Base-by-base conservation (phyloP, 2,113 vertebrate species). In the Apteryx mantelli region DNA sequence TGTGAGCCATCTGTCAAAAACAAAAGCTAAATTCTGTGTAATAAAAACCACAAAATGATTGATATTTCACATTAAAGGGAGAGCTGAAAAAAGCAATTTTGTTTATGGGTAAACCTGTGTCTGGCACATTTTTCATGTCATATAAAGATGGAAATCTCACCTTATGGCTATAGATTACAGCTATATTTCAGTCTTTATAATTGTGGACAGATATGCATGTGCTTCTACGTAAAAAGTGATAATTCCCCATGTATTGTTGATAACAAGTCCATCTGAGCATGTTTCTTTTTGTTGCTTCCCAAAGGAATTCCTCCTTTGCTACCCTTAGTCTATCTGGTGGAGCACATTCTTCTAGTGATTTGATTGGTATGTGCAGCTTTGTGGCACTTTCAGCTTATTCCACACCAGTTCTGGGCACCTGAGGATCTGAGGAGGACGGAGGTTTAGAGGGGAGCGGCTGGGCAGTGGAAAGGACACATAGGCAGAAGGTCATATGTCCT, bases 141-240 rank as follows among this genome's bases (percentile, higher is more conserved):
- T 68, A 98, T 98, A 97, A 98, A 97, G 98, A 97, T 98, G 97
- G 97, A 98, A 98, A 98, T 98, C 97, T 98, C 97, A 96, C 96
- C 95, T 98, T 97, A 96, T 97, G 94, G 93, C 95, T 96, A 60
- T 48, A 96, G 96, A 98, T 97, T 97, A 88, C 63, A 86, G 94
- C 96, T 85, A 85, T 97, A 96, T 97, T 97, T 98, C 93, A 96
- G 81, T 66, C 91, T 90, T 53, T 74, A 13, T 97, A 97, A 96
- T 81, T 97, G 94, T 91, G 87, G 97, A 94, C 96, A 93, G 96
- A 93, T 95, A 91, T 71, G 64, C 88, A 80, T 90, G 92, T 92
- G 95, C 91, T 91, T 90, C 91, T 74, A 24, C 12, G 4, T 69
- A 44, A 70, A 42, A 73, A 86, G 92, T 95, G 93, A 69, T n/a